Evolutionary conservation across 2,888 invertebrate species (phyloP), one percentile per base, ranked within the genome.

Genomic region (Aplocera efformata): DNA sequence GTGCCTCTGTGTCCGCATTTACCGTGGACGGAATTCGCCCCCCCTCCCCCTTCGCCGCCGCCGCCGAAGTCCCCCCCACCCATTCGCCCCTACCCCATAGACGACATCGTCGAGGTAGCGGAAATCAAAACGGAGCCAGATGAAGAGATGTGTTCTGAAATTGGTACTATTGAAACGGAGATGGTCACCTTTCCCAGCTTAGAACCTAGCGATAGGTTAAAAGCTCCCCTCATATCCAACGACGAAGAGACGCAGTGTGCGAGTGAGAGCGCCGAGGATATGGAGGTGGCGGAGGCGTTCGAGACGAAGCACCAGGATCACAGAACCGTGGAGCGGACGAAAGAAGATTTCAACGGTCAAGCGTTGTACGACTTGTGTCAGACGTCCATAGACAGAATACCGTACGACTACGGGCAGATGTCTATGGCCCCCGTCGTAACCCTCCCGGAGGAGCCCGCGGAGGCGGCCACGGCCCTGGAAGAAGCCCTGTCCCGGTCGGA

Each of bases 251-350:
- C 54, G 33, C 59, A 60, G 53, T 54, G 47, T 24, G 30, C 42
- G 9, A 36, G 23, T 32, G 41, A 40, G 39, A 22, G 38, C n/a
- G 10, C 27, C 7, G 24, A 37, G 10, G 42, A 41, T 20, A 52
- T 60, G 45, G 63, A 60, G 17, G 51, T 52, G 7, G 49, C 40
- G 13, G 48, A 47, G 17, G 36, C 53, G 1, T 72, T 75, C 49
- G 64, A 58, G 32, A 57, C 64, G 29, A 63, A 66, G 39, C 34
- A 50, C 34, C 69, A 56, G 31, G 74, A 73, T 45, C 84, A 85
- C 67, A 67, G 85, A 47, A 83, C 82, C 7, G 85, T 85, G 25
- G 84, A 84, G 60, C 60, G 77, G 50, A 82, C 84, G 85, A 85
- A 75, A 84, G 67, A 32, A 11, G 58, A 44, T 34, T n/a, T 70